phyloP scores from a whole-genome alignment of 2,888 invertebrate species.

The Athripsodes cinereus region DNA sequence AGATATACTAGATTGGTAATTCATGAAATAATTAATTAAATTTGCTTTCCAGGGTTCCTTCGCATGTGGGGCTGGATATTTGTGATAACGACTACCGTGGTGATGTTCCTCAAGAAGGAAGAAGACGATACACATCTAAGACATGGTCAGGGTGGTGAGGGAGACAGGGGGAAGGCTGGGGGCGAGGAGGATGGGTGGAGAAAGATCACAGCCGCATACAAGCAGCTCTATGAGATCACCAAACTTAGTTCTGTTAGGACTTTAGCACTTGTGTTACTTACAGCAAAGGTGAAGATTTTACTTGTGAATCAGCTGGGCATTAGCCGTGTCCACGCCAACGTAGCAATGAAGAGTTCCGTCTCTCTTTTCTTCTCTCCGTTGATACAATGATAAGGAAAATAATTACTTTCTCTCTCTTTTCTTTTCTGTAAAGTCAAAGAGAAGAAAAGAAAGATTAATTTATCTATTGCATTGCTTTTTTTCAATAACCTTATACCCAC shows the following conservation, averaged over 20 bases:
- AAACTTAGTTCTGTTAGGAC: constrained; percentile 75
- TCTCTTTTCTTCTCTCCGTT: no score
- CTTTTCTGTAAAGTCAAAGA: no score
- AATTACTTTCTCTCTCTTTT: no score
- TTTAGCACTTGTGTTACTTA: constrained; percentile 75
- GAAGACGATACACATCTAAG: constrained; percentile 36
- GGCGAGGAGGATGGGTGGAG: constrained; percentile 30
- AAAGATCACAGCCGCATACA: constrained; percentile 69
- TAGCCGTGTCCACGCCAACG: no score
- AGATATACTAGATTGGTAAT: no score
- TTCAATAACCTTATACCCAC: no score
- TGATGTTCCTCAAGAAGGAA: constrained; percentile 76
- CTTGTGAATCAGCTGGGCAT: no score
- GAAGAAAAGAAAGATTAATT: no score
- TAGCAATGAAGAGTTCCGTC: no score
- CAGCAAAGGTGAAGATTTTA: constrained; percentile 94
- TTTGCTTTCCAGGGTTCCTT: constrained; percentile 64
- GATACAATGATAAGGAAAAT: no score
- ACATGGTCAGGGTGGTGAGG: constrained; percentile 31
- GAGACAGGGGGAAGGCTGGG: constrained; percentile 31
- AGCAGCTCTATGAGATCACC: constrained; percentile 74
- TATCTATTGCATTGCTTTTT: no score
- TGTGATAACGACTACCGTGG: constrained; percentile 80
- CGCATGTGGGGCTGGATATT: constrained; percentile 95
- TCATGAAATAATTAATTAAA: no score